Evolutionary conservation across 2,113 vertebrate species (phyloP), one percentile per base, ranked within the genome.

Genomic region (Sinosuthora webbiana): DNA sequence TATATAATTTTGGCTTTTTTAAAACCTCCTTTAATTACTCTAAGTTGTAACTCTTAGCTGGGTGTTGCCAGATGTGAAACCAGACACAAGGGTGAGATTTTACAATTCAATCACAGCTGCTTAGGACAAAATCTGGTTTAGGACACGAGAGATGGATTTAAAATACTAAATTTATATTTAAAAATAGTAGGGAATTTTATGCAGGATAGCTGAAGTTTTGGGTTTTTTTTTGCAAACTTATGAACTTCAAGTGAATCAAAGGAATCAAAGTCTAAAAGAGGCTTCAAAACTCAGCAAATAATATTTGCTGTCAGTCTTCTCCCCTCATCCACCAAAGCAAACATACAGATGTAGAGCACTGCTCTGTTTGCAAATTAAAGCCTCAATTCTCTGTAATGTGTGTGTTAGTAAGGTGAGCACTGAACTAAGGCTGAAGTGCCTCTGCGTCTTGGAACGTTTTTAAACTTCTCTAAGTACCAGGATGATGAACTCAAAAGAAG

Each of bases 11-110:
- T 78, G 78, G 62, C 62, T 95, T 88, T 92, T 94, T 80, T 16
- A 62, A 92, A 88, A 94, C 83, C 92, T 97, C 50, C 68, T 97
- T 97, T 98, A 98, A 97, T 98, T 98, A 97, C 95, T 97, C 90
- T 75, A 55, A 97, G 87, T 97, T 97, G 93, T 96, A 97, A 96
- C 97, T 95, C 97, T 94, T 93, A 93, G 95, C 95, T 97, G 97
- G 97, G 96, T 97, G 96, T 98, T 97, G 96, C 98, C 98, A 98
- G 98, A 98, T 98, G 97, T 98, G 98, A 97, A 98, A 97, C 97
- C 98, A 98, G 97, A 98, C 98, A 97, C 97, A 96, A 97, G 96
- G 94, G 98, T 98, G 97, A 98, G 97, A 97, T 98, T 98, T 98
- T 98, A 97, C 98, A 98, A 95, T 98, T 97, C 93, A 88, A 73